Percentiles rank a stretch among this genome's conserved stretches.
These are phyloP conservation scores for Zaprionus lachaisei DNA, from an alignment of 1,140 invertebrate species.

Conservation along the genomic window DNA sequence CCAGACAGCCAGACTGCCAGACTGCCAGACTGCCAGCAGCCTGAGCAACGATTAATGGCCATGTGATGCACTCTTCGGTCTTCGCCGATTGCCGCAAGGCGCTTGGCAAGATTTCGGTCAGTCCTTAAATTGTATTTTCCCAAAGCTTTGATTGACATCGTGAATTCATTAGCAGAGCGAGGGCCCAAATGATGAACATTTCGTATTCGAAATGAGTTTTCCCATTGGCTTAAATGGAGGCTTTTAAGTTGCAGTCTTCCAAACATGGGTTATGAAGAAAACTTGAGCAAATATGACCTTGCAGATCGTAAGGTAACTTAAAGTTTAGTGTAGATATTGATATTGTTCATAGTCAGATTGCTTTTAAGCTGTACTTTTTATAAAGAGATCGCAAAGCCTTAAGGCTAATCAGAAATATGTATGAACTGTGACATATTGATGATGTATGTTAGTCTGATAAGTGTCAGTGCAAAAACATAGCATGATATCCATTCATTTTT, in stretches of 20 bases:
- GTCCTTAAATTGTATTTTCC: constrained; percentile 31
- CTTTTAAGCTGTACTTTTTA: too few relatives aligned
- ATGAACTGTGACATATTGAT: too few relatives aligned
- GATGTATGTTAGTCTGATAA: too few relatives aligned
- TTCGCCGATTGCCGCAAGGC: background rate
- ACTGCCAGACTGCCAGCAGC: constrained; percentile 8
- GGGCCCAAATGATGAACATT: constrained; percentile 2
- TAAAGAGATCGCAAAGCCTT: too few relatives aligned
- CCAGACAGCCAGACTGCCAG: background rate
- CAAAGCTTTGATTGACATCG: constrained; percentile 22
- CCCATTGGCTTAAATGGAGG: constrained; percentile 1
- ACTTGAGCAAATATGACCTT: background rate
- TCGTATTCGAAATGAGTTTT: constrained; percentile 10
- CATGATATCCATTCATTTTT: background rate
- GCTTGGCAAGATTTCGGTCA: constrained; percentile 11
- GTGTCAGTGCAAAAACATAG: background rate
- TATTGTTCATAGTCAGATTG: too few relatives aligned
- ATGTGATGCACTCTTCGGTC: constrained; percentile 28
- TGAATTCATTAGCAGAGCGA: constrained; percentile 30
- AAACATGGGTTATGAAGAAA: background rate
- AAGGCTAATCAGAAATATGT: too few relatives aligned
- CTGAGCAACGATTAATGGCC: constrained; percentile 23
- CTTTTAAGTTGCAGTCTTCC: background rate
- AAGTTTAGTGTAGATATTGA: too few relatives aligned
- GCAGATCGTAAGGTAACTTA: background rate